A percentile compares a stretch with the other conserved stretches of the same genome.
These are phyloP conservation scores for Leptinotarsa defecta DNA, from an alignment of 1,140 invertebrate genomes.

Conservation along the genomic window DNA sequence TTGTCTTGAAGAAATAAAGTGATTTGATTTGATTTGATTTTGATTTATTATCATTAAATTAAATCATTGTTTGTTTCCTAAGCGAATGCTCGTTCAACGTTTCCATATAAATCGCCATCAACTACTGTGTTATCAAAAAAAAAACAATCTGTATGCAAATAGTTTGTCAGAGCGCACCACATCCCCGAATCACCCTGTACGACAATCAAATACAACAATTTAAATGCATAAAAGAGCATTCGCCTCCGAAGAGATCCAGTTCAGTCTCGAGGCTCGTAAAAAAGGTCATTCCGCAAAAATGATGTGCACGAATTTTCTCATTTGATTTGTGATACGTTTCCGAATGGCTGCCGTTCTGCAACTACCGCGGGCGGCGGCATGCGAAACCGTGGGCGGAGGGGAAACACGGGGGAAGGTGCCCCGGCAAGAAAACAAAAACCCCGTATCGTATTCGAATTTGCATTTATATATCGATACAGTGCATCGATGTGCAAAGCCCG, in stretches of 20 bases:
- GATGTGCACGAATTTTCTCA: neutral
- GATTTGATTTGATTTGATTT: no score
- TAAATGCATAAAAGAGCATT: conserved; percentile 1
- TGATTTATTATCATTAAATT: no score
- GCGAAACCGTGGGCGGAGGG: neutral
- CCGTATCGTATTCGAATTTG: neutral
- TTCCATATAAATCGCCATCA: no score
- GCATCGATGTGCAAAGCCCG: conserved; percentile 4
- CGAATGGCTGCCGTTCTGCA: neutral
- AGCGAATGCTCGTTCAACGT: no score
- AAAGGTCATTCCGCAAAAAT: conserved; percentile 3
- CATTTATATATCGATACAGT: conserved; percentile 1
- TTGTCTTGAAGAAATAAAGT: no score
- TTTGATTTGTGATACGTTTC: conserved; percentile 6
- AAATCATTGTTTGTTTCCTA: no score
- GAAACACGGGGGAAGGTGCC: neutral
- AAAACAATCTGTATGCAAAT: no score
- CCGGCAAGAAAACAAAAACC: neutral
- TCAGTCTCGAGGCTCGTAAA: neutral
- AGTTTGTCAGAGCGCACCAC: no score
- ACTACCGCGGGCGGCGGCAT: neutral
- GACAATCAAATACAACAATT: neutral
- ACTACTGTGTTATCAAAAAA: no score
- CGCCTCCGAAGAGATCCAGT: neutral
- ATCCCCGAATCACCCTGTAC: neutral